These are phyloP conservation scores for Serripes groenlandicus DNA, from an alignment of 2,888 invertebrate species.

Conservation along the genomic window DNA sequence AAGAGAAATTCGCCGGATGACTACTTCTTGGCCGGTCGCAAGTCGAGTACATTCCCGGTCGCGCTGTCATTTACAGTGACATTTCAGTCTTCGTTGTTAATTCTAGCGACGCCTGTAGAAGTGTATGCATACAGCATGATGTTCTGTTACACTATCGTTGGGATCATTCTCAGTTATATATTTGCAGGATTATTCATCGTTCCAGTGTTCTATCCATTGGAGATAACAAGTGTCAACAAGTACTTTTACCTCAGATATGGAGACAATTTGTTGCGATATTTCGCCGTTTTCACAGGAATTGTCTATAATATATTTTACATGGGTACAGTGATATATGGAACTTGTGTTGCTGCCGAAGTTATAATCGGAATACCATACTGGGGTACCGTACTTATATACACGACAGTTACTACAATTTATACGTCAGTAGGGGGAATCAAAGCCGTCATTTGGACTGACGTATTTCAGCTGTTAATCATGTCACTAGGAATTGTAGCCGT, in stretches of 20 bases:
- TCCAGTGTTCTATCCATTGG: conserved; percentile 34
- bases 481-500: conserved; percentile 41
- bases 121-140: conserved; percentile 24
- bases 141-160: conserved; percentile 3
- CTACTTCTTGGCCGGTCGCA: neutral
- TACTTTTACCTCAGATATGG: conserved; percentile 44
- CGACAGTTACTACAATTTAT: conserved; percentile 38
- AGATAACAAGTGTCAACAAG: conserved; percentile 43
- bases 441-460: conserved; percentile 55
- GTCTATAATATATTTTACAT: conserved; percentile 36
- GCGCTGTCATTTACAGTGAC: conserved; percentile 6
- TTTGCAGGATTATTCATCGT: conserved; percentile 25
- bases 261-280: conserved; percentile 21
- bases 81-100: conserved; percentile 3
- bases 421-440: conserved; percentile 48
- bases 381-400: conserved; percentile 42
- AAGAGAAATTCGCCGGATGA: conserved; percentile 5
- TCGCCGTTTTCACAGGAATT: conserved; percentile 12
- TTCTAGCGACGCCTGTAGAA: conserved; percentile 14
- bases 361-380: conserved; percentile 43
- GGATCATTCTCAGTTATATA: conserved; percentile 9
- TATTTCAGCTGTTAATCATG: conserved; percentile 47
- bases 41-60: neutral
- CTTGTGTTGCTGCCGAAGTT: conserved; percentile 34
- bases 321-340: conserved; percentile 36